Percentiles rank a stretch among this genome's conserved stretches.
phyloP scores from a whole-genome alignment of 2,888 invertebrate genomes.

The Drosophila kambysellisi region DNA sequence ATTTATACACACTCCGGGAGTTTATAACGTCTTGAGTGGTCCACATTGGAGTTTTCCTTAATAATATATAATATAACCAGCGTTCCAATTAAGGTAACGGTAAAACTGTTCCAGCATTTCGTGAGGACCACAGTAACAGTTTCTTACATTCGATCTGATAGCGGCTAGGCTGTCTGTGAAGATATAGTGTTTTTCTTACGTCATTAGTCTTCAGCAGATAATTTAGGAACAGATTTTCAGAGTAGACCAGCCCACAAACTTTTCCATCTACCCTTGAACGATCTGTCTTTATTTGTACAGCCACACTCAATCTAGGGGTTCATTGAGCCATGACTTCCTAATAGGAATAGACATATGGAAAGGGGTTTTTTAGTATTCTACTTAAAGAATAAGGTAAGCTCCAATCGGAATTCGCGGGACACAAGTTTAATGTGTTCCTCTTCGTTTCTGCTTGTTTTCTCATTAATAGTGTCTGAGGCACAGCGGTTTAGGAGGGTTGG shows the following conservation, averaged over 20 bases:
- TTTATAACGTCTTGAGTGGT: not conserved
- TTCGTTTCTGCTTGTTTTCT: not conserved
- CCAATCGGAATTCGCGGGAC: not conserved
- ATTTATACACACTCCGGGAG: not conserved
- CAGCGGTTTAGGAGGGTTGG: too few species aligned
- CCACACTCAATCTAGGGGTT: not conserved
- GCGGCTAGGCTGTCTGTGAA: not conserved
- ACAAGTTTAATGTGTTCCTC: not conserved
- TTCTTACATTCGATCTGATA: not conserved
- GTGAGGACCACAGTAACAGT: not conserved
- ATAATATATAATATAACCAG: not conserved
- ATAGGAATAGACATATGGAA: not conserved
- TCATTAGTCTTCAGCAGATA: not conserved
- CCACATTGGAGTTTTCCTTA: not conserved
- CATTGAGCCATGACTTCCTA: not conserved
- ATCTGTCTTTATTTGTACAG: not conserved
- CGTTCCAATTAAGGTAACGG: not conserved
- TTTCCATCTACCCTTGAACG: not conserved
- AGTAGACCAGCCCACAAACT: not conserved
- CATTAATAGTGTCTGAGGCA: too few species aligned
- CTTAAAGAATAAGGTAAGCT: not conserved
- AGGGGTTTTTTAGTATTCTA: not conserved
- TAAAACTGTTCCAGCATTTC: not conserved
- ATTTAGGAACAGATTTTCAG: not conserved
- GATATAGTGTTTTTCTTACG: not conserved